phyloP scores from a whole-genome alignment of 2,888 invertebrate species.

The Biston betularia region DNA sequence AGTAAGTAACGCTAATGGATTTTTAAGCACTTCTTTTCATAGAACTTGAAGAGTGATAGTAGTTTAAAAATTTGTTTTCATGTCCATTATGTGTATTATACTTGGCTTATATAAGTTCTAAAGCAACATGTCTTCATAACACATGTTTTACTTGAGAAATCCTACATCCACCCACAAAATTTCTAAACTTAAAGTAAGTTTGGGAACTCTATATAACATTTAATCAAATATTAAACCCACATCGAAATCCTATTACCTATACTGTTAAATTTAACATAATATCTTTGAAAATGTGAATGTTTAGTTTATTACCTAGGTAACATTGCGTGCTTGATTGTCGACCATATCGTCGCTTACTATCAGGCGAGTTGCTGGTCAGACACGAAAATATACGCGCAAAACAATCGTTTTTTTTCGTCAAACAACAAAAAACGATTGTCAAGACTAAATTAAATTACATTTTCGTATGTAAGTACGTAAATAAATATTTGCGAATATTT shows the following conservation, averaged over 20 bases:
- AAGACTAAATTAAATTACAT: too few relatives aligned
- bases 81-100: background rate
- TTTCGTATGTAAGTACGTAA: too few relatives aligned
- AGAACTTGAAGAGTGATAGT: conserved; percentile 4
- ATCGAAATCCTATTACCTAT: background rate
- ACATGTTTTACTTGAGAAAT: background rate
- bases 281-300: background rate
- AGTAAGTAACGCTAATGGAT: conserved; percentile 22
- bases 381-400: too few relatives aligned
- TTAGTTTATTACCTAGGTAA: background rate
- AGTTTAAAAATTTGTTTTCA: background rate
- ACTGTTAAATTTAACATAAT: background rate
- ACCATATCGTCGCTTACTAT: background rate
- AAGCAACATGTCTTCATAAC: background rate
- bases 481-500: too few relatives aligned
- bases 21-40: conserved; percentile 23
- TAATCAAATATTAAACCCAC: background rate
- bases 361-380: too few relatives aligned
- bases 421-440: too few relatives aligned
- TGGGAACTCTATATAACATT: background rate
- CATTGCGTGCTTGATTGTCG: too few relatives aligned
- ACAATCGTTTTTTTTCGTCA: too few relatives aligned
- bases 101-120: background rate
- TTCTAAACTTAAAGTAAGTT: background rate
- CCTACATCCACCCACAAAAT: background rate